Conservation (phyloP, 2,888 invertebrate genomes). For the Hirudinaria manillensis region DNA sequence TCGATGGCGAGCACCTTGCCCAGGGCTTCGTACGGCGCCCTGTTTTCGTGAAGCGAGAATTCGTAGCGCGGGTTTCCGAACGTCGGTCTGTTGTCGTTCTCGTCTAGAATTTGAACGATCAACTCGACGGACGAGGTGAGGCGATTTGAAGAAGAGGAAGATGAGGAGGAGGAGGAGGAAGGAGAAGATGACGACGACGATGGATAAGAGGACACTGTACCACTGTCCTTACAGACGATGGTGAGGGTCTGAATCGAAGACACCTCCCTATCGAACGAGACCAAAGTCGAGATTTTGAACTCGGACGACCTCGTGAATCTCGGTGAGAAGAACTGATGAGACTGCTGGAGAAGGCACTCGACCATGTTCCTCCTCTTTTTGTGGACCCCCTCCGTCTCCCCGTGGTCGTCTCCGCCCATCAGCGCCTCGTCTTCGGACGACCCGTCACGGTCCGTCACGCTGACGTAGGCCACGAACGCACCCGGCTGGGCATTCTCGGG, state of each 20-base stretch:
- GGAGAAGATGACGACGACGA: conserved; percentile 24
- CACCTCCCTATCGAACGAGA: conserved; percentile 80
- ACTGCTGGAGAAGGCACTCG: conserved; percentile 21
- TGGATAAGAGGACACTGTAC: conserved; percentile 1
- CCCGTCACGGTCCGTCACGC: conserved; percentile 82
- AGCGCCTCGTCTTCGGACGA: conserved; percentile 78
- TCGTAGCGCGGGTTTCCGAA: conserved; percentile 58
- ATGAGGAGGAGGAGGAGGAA: background rate
- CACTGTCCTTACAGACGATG: conserved; percentile 55
- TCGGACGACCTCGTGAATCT: conserved; percentile 68
- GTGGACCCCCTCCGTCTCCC: background rate
- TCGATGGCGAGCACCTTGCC: conserved; percentile 16
- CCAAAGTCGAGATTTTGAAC: conserved; percentile 66
- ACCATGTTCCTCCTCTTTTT: conserved; percentile 4
- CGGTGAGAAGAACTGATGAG: conserved; percentile 61
- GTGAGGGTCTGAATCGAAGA: conserved; percentile 85
- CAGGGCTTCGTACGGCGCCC: background rate
- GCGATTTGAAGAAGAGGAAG: background rate
- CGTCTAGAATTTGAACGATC: conserved; percentile 37
- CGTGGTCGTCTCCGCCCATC: conserved; percentile 17
- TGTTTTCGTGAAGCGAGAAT: conserved; percentile 71
- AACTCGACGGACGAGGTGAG: conserved; percentile 24
- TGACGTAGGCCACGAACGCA: conserved; percentile 86
- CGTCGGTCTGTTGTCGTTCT: conserved; percentile 36
- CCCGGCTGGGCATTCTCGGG: conserved; percentile 70